A percentile compares a stretch with the other conserved stretches of the same genome.
These are phyloP conservation scores for Pangasianodon hypophthalmus DNA, from an alignment of 2,113 vertebrate species.

Conservation along the genomic window DNA sequence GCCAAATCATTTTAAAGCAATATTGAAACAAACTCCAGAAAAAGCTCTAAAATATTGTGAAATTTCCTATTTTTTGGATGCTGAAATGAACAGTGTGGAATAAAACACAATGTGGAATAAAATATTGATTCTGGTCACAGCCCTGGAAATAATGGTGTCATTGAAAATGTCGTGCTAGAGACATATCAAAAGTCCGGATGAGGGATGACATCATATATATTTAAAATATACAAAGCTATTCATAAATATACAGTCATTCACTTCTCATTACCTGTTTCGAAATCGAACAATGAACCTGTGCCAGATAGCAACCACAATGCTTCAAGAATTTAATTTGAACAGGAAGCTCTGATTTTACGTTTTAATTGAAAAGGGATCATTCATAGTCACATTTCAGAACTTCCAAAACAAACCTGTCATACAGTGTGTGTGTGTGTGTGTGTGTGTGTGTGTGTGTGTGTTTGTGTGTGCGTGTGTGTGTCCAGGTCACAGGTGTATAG, in stretches of 20 bases:
- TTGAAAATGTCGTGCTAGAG: no score
- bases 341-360: slow-evolving; percentile 9
- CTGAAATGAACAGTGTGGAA: background rate
- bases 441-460: background rate
- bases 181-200: background rate
- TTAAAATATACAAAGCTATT: background rate
- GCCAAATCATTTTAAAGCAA: background rate
- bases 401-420: background rate
- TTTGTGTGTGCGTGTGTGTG: slow-evolving; percentile 4
- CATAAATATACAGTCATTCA: slow-evolving; percentile 1
- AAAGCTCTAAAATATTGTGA: background rate
- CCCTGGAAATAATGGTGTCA: background rate
- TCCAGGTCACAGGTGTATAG: background rate
- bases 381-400: background rate
- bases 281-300: slow-evolving; percentile 10
- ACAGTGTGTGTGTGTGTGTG: no score
- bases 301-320: background rate
- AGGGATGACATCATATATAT: background rate
- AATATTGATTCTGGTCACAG: background rate
- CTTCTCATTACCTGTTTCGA: slow-evolving; percentile 30
- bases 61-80: background rate
- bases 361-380: background rate
- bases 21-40: background rate
- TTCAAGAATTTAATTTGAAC: background rate
- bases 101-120: background rate